These are phyloP conservation scores for Volucella inflata DNA, from an alignment of 2,888 invertebrate species.

Conservation along the genomic window DNA sequence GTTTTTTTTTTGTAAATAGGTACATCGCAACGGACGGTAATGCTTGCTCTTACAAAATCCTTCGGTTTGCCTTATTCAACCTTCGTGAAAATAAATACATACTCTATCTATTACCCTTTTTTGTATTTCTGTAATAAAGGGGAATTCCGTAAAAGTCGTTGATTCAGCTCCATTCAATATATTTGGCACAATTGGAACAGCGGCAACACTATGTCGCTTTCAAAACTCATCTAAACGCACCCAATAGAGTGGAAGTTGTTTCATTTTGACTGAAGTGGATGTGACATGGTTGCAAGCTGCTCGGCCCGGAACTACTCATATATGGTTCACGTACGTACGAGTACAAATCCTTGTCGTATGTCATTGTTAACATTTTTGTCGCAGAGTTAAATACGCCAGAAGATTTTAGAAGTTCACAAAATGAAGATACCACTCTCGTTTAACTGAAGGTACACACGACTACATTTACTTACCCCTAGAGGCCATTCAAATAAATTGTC, in stretches of 20 bases:
- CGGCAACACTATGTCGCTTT: neutral
- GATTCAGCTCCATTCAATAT: too few relatives aligned
- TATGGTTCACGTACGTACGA: neutral
- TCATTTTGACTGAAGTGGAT: slow-evolving; percentile 49
- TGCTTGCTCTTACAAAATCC: too few relatives aligned
- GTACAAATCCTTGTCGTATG: slow-evolving; percentile 66
- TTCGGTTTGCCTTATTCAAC: too few relatives aligned
- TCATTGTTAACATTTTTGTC: slow-evolving; percentile 74
- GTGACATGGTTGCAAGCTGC: slow-evolving; percentile 66
- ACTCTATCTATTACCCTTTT: too few relatives aligned
- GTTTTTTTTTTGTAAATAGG: too few relatives aligned
- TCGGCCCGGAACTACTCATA: slow-evolving; percentile 61
- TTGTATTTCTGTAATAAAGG: too few relatives aligned
- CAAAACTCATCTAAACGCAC: slow-evolving; percentile 38
- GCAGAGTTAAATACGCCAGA: slow-evolving; percentile 39
- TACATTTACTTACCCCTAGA: neutral
- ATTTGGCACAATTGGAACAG: too few relatives aligned
- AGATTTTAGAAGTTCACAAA: slow-evolving; percentile 25
- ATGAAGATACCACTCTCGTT: slow-evolving; percentile 26
- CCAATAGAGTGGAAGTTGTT: slow-evolving; percentile 58
- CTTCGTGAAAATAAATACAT: too few relatives aligned
- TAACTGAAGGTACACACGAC: slow-evolving; percentile 14
- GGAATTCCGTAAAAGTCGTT: too few relatives aligned
- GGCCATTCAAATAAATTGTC: slow-evolving; percentile 62
- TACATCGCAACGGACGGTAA: too few relatives aligned